Evolutionary conservation across 2,888 invertebrate species (phyloP).

Genomic region (Theretra japonica): DNA sequence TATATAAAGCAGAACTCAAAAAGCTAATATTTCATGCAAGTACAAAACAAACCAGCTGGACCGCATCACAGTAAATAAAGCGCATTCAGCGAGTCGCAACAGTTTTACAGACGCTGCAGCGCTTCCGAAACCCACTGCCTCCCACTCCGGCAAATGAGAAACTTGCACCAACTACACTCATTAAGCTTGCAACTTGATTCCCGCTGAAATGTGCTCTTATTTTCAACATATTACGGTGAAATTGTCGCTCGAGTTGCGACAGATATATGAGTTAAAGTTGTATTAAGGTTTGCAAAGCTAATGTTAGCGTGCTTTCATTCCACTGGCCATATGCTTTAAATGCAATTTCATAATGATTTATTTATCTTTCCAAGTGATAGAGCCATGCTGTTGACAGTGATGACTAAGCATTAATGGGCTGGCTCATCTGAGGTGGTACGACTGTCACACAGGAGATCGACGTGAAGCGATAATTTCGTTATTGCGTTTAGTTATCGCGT

Average conservation of each 20-base stretch:
- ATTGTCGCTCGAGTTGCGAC: neutral
- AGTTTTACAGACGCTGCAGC: neutral
- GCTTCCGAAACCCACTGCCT: neutral
- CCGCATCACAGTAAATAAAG: neutral
- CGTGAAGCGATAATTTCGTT: no score
- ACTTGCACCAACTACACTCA: neutral
- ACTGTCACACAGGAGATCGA: no score
- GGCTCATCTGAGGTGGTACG: no score
- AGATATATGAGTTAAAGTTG: neutral
- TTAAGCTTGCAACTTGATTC: slow-evolving; percentile 4
- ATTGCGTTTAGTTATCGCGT: no score
- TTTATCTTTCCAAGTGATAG: no score
- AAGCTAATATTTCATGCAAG: neutral
- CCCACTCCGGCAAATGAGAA: slow-evolving; percentile 1
- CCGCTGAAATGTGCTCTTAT: slow-evolving; percentile 3
- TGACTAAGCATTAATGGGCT: no score
- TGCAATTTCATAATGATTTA: no score
- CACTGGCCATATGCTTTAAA: neutral
- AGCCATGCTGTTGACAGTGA: no score
- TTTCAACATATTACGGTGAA: slow-evolving; percentile 3
- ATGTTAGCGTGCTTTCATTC: neutral
- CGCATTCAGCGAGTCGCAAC: neutral
- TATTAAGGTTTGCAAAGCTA: neutral
- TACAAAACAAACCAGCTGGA: neutral
- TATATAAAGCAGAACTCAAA: no score